Base-by-base conservation (phyloP, 1,140 invertebrate genomes). In the Caenorhabditis inopinata region DNA sequence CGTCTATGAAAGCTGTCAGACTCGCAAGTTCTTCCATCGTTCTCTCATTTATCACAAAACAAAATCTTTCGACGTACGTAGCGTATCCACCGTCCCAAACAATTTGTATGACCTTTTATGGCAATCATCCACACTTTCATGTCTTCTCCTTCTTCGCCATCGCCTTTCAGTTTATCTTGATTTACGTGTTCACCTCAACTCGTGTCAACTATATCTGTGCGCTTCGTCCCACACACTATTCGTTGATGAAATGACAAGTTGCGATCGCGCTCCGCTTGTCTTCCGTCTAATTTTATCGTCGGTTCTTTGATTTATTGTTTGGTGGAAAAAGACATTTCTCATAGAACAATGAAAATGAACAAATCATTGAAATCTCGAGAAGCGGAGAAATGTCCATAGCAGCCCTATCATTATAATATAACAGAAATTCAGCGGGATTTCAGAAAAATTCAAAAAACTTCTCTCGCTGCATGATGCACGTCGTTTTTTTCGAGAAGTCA, bases 91-190 rank as follows among this genome's bases (percentile, higher is more conserved):
- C 23, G 49, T 51, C 51, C 23, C 25, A n/a, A 58, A 32, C 58
- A 68, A 68, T 68, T 68, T 68, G 58, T 68, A 68, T 68, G 58
- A 68, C 58, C 58, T 68, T 68, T 68, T 68, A 68, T 68, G 58
- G 58, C 58, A 68, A 68, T 68, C 58, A 68, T 68, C 29, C 58
- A 38, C 58, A 68, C 58, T 32, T 68, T 68, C 58, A 38, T 68
- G 58, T 68, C 29, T 18, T 58, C 27, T 32, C 23, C 51, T 16
- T 6, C 12, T 68, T n/a, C 47, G 7, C 23, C n/a, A 18, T n/a
- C n/a, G n/a, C 18, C 23, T 14, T 53, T 11, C 18, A 32, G 35
- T 68, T 68, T 68, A 68, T 68, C 58, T 68, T 68, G 58, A 68
- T 68, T 68, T 68, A 68, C 58, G 58, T 38, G 32, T 68, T 38